phyloP scores from a whole-genome alignment of 1,140 invertebrate genomes.

The Drosophila ercepeae region DNA sequence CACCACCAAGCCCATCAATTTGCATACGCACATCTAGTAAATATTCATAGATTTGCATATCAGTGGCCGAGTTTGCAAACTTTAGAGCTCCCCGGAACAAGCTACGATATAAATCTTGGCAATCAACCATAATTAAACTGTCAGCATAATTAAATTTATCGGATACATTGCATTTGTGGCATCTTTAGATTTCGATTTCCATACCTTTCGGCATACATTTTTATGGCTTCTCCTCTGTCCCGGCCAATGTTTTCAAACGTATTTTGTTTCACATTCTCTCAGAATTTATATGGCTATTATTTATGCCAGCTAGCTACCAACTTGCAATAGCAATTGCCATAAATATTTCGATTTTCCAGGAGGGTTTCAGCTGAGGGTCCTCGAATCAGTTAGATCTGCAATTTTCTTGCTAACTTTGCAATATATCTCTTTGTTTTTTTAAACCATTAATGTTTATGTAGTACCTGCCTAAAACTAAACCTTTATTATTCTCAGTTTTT shows the following conservation, averaged over 20 bases:
- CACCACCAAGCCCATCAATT: slow-evolving; percentile 30
- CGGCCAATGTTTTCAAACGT: background rate
- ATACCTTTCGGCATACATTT: slow-evolving; percentile 14
- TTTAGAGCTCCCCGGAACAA: slow-evolving; percentile 2
- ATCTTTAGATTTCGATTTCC: background rate
- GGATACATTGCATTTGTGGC: slow-evolving; percentile 17
- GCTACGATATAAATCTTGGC: slow-evolving; percentile 56
- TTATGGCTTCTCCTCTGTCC: slow-evolving; percentile 31
- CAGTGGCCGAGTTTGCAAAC: slow-evolving; percentile 44
- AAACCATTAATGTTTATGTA: background rate
- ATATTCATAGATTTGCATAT: slow-evolving; percentile 72
- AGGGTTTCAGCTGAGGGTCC: background rate
- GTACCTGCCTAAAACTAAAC: background rate
- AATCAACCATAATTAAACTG: slow-evolving; percentile 69
- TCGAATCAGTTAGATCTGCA: background rate
- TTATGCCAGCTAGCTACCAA: slow-evolving; percentile 34
- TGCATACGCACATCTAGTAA: slow-evolving; percentile 64
- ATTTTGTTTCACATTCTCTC: slow-evolving; percentile 24
- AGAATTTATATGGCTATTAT: slow-evolving; percentile 57
- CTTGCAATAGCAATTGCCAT: slow-evolving; percentile 52
- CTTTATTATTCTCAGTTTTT: background rate
- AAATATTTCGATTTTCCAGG: slow-evolving; percentile 38
- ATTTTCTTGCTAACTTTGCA: too few relatives aligned
- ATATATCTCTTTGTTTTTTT: too few relatives aligned
- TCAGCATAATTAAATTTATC: slow-evolving; percentile 77